phyloP scores from a whole-genome alignment of 2,113 vertebrate genomes.

The Mormyrus lacerda region DNA sequence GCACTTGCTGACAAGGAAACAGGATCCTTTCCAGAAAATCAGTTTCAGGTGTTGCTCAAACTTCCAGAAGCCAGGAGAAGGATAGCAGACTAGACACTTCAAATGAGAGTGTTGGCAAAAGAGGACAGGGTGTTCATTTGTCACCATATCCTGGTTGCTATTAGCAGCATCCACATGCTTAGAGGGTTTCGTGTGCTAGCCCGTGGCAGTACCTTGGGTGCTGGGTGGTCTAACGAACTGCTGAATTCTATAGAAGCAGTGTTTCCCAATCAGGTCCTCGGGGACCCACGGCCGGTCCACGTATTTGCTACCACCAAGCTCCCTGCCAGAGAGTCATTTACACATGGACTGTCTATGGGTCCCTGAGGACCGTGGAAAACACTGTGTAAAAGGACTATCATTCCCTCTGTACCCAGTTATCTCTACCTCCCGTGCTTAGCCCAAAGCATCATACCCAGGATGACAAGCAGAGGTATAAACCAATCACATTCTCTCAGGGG shows the following conservation, averaged over 20 bases:
- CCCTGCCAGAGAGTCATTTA: background rate
- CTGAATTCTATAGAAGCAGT: background rate
- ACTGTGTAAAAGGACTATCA: background rate
- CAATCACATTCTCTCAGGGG: background rate
- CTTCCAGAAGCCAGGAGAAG: background rate
- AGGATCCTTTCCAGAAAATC: constrained; percentile 2
- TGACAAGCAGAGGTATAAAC: background rate
- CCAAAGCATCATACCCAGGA: background rate
- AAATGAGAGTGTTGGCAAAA: background rate
- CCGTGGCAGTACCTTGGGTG: background rate
- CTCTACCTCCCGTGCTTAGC: background rate
- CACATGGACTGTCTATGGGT: background rate
- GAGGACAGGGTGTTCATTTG: background rate
- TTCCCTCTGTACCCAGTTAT: background rate
- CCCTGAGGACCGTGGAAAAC: background rate
- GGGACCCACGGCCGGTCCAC: background rate
- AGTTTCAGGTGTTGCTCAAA: background rate
- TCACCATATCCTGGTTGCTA: background rate
- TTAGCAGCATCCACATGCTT: background rate
- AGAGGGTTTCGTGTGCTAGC: background rate
- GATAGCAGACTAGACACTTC: background rate
- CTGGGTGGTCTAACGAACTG: background rate
- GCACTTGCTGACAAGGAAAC: background rate
- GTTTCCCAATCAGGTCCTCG: background rate
- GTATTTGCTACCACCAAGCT: background rate